phyloP scores from a whole-genome alignment of 2,888 invertebrate species.

The Hermodice carunculata region DNA sequence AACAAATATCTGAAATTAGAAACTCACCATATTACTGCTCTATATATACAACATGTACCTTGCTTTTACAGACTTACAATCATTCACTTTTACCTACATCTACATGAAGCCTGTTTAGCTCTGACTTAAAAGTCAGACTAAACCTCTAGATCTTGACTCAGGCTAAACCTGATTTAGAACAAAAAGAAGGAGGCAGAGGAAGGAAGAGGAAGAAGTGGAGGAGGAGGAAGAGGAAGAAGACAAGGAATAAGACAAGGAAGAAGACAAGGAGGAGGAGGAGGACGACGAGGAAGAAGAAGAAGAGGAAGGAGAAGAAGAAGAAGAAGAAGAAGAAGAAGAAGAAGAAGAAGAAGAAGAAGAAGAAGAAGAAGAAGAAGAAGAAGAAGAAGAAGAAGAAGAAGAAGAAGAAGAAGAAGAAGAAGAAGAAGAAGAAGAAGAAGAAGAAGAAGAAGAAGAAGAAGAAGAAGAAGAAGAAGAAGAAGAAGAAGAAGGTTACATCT shows the following conservation, averaged over 20 bases:
- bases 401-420: neutral
- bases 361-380: neutral
- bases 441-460: neutral
- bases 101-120: too few relatives aligned
- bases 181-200: too few relatives aligned
- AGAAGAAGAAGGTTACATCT: too few relatives aligned
- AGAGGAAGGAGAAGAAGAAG: neutral
- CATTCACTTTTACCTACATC: too few relatives aligned
- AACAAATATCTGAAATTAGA: too few relatives aligned
- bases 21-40: too few relatives aligned
- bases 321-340: neutral
- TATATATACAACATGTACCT: too few relatives aligned
- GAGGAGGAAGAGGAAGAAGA: neutral
- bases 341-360: neutral
- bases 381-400: neutral
- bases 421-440: neutral
- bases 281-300: neutral
- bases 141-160: too few relatives aligned
- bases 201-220: conserved; percentile 1
- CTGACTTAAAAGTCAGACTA: too few relatives aligned
- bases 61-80: too few relatives aligned
- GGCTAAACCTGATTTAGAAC: too few relatives aligned
- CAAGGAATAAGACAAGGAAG: neutral
- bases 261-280: conserved; percentile 2
- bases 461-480: too few relatives aligned